A percentile compares a stretch with the other conserved stretches of the same genome.
These are phyloP conservation scores for Heliocidaris erythrogramma DNA, from an alignment of 35 echinoderm and acorn worm species.

Conservation along the genomic window DNA sequence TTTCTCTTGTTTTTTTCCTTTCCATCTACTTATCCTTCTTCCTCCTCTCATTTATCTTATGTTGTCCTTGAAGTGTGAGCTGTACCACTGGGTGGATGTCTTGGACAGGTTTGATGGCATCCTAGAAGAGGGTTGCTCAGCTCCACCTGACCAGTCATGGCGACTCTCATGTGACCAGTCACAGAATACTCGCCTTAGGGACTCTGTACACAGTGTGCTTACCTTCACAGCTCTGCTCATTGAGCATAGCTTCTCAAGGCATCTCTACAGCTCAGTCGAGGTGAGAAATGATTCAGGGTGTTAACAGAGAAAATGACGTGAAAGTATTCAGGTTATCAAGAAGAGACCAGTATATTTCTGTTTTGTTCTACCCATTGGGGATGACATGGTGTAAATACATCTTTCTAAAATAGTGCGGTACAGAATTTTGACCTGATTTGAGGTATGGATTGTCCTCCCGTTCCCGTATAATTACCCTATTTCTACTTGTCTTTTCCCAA, in stretches of 20 bases:
- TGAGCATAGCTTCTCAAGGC: constrained; percentile 96
- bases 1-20: no score
- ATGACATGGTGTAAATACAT: no score
- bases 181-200: constrained; percentile 61
- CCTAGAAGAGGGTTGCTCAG: constrained; percentile 74
- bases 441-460: no score
- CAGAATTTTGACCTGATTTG: no score
- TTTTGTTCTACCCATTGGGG: no score
- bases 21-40: no score
- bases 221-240: constrained; percentile 94
- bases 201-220: constrained; percentile 84
- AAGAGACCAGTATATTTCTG: no score
- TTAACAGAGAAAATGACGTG: neutral
- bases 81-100: constrained; percentile 98
- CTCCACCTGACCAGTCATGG: constrained; percentile 69
- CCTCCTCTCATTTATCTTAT: neutral
- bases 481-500: no score
- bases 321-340: no score
- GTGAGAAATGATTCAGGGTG: constrained; percentile 33
- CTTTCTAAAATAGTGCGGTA: no score
- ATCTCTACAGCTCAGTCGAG: constrained; percentile 99
- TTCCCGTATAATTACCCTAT: no score
- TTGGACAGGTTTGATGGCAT: constrained; percentile 91
- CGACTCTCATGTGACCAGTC: constrained; percentile 75
- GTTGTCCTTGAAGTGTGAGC: constrained; percentile 74